Evolutionary conservation across 2,113 vertebrate genomes (phyloP).

Genomic region (Pitta sordida): DNA sequence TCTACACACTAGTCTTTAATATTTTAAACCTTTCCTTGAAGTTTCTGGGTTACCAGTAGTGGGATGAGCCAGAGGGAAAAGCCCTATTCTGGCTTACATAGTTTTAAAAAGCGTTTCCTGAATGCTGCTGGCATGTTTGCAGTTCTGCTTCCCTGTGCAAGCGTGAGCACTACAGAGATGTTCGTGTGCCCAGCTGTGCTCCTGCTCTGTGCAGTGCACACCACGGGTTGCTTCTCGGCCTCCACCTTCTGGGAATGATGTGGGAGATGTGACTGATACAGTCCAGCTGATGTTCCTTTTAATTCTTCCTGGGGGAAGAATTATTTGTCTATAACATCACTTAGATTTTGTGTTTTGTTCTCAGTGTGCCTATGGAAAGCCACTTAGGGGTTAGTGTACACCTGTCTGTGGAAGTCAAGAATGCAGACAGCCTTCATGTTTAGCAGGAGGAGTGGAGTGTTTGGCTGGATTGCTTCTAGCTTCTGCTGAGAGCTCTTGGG

Average conservation of each 20-base stretch:
- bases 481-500: not conserved
- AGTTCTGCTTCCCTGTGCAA: not conserved
- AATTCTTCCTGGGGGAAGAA: not conserved
- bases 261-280: rapidly evolving
- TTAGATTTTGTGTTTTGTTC: not conserved
- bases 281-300: not conserved
- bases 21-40: not conserved
- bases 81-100: not conserved
- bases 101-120: not conserved
- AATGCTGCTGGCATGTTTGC: not conserved
- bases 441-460: not conserved
- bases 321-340: not conserved
- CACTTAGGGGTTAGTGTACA: not conserved
- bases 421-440: not conserved
- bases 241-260: not conserved
- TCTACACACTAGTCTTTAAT: not conserved
- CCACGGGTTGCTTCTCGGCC: rapidly evolving
- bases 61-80: too few species aligned
- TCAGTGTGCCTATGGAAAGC: not conserved
- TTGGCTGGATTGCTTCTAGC: not conserved
- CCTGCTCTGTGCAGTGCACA: not conserved
- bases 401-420: not conserved
- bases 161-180: not conserved
- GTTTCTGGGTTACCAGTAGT: not conserved
- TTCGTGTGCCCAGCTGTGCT: not conserved